These are phyloP conservation scores for Petrocephalus zakoni DNA, from an alignment of 2,113 vertebrate genomes.

Conservation along the genomic window DNA sequence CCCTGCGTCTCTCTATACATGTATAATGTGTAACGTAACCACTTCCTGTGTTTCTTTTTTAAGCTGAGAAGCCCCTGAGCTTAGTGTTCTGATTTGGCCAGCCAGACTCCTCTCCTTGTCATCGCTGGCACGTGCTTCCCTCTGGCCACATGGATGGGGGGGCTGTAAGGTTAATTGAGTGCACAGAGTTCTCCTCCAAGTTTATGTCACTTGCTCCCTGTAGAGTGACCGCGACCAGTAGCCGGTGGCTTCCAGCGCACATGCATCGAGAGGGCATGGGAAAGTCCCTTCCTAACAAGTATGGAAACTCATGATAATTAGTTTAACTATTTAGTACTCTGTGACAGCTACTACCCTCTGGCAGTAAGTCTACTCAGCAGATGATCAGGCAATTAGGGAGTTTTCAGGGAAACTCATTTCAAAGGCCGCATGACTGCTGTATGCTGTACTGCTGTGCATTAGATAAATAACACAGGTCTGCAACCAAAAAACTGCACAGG, in stretches of 20 bases:
- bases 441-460: neutral
- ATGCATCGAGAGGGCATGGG: neutral
- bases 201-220: neutral
- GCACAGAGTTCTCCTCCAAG: neutral
- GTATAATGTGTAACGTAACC: neutral
- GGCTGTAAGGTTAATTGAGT: neutral
- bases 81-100: neutral
- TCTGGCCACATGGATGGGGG: neutral
- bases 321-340: neutral
- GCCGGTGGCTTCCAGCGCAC: neutral
- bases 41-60: neutral
- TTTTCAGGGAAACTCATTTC: neutral
- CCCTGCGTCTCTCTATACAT: neutral
- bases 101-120: neutral
- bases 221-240: neutral
- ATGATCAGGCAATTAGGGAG: neutral
- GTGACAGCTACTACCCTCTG: neutral
- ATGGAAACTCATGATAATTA: neutral
- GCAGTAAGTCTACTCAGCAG: neutral
- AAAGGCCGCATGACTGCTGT: neutral
- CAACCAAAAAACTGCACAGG: too few species aligned
- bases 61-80: neutral
- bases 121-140: neutral
- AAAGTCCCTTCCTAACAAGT: neutral
- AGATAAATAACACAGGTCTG: neutral